Evolutionary conservation across 2,888 invertebrate species (phyloP), one percentile per base, ranked within the genome.

Genomic region (Celastrina argiolus): DNA sequence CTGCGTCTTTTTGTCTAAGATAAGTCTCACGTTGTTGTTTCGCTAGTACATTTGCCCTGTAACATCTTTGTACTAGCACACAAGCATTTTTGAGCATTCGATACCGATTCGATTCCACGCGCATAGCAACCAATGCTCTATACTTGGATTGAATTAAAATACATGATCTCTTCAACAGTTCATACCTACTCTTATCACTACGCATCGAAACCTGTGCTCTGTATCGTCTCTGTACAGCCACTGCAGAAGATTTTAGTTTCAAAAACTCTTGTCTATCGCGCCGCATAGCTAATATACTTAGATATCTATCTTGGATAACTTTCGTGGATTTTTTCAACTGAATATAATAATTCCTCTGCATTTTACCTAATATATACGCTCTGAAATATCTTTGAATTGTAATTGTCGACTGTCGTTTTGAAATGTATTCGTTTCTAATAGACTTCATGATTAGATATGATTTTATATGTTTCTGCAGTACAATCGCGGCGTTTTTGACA

Each of bases 381-480:
- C 78, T 73, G 83, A 69, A 91, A 68, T 68, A 76, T 36, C 51
- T 74, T 68, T 82, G 81, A 64, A 82, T 78, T 14, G 70, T 45
- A 63, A 81, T 70, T 8, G 80, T 76, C n/a, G 87, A 79, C 28
- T 74, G 77, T 66, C 78, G 80, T 61, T 80, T 72, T 0, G 59
- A 68, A 1, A 78, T 26, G 67, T 82, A 91, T 16, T 76, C 58
- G 5, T 69, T 65, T 70, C 79, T 77, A 5, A 74, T 70, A 68
- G 72, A 71, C 71, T 79, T 84, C 79, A 82, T 85, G 0, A 73
- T 63, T 56, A 80, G 70, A 69, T 78, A 82, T 0, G 92, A 84
- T 69, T 89, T 89, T 72, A 90, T 84, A 69, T 84, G 81, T 0
- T 74, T 82, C 76, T 94, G 94, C 63, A 95, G 78, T 10, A 78